A percentile compares a stretch with the other conserved stretches of the same genome.
phyloP scores from a whole-genome alignment of 2,797 vertebrate species.

The Tympanoctomys barrerae region DNA sequence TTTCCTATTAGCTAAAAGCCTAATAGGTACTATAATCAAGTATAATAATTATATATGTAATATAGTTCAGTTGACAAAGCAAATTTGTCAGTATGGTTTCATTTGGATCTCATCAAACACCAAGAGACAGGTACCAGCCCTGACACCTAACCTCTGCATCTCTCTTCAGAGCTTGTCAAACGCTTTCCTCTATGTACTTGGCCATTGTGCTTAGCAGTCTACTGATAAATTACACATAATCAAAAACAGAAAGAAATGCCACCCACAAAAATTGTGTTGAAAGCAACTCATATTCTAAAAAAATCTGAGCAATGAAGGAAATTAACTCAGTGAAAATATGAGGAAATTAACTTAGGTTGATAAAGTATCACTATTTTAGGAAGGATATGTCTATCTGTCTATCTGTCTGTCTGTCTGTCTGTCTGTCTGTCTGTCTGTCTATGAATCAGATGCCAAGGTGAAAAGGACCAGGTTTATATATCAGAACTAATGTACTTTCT shows the following conservation, averaged over 20 bases:
- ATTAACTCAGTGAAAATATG: neutral
- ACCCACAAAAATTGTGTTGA: neutral
- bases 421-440: too few species aligned
- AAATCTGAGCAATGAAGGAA: neutral
- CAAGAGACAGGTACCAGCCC: neutral
- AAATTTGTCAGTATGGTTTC: neutral
- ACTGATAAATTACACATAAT: neutral
- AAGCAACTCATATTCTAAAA: conserved; percentile 10
- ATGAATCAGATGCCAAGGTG: neutral
- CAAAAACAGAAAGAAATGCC: neutral
- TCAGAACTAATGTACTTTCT: neutral
- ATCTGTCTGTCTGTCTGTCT: too few species aligned
- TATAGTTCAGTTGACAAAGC: neutral
- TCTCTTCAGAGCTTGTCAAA: neutral
- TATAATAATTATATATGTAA: neutral
- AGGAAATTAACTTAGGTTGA: neutral
- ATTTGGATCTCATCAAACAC: neutral
- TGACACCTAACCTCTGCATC: neutral
- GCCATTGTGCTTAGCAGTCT: neutral
- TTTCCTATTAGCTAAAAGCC: neutral
- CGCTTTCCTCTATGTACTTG: neutral
- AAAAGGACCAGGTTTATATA: neutral
- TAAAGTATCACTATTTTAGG: neutral
- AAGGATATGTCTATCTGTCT: neutral
- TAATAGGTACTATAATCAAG: neutral